Evolutionary conservation across 2,113 vertebrate genomes (phyloP).

Genomic region (Electrona antarctica): DNA sequence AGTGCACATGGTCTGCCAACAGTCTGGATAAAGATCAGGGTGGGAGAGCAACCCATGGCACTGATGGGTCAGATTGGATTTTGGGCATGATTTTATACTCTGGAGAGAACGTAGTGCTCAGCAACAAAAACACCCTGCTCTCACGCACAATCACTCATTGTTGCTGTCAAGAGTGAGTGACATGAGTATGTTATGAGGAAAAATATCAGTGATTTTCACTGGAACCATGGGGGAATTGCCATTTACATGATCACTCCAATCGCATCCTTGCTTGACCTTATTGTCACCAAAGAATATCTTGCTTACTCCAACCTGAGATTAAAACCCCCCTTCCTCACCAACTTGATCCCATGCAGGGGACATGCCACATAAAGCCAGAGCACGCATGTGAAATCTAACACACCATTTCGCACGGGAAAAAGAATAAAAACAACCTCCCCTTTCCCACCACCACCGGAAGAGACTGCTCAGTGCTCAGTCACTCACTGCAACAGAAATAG

Average conservation of each 20-base stretch:
- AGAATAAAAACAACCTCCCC: not conserved
- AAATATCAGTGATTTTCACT: slow-evolving; percentile 43
- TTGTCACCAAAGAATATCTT: no score
- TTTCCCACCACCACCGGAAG: slow-evolving; percentile 36
- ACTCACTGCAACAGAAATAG: slow-evolving; percentile 24
- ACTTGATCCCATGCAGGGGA: not conserved
- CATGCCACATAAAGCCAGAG: slow-evolving; percentile 1
- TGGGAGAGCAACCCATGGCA: slow-evolving; percentile 32
- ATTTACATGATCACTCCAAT: not conserved
- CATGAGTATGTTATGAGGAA: slow-evolving; percentile 46
- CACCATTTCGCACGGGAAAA: slow-evolving; percentile 47
- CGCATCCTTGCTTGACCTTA: not conserved
- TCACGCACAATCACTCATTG: slow-evolving; percentile 35
- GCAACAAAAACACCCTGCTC: slow-evolving; percentile 55
- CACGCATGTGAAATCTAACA: slow-evolving; percentile 14
- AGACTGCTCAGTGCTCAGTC: slow-evolving; percentile 31
- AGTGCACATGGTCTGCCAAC: slow-evolving; percentile 43
- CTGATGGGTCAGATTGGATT: slow-evolving; percentile 32
- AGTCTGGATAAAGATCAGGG: slow-evolving; percentile 71
- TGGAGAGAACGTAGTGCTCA: slow-evolving; percentile 35
- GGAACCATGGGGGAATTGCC: slow-evolving; percentile 36
- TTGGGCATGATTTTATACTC: slow-evolving; percentile 31
- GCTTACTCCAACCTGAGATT: not conserved
- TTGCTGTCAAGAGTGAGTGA: slow-evolving; percentile 52
- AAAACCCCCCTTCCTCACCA: not conserved